These are phyloP conservation scores for Pithys albifrons DNA, from an alignment of 2,113 vertebrate genomes.

Conservation along the genomic window DNA sequence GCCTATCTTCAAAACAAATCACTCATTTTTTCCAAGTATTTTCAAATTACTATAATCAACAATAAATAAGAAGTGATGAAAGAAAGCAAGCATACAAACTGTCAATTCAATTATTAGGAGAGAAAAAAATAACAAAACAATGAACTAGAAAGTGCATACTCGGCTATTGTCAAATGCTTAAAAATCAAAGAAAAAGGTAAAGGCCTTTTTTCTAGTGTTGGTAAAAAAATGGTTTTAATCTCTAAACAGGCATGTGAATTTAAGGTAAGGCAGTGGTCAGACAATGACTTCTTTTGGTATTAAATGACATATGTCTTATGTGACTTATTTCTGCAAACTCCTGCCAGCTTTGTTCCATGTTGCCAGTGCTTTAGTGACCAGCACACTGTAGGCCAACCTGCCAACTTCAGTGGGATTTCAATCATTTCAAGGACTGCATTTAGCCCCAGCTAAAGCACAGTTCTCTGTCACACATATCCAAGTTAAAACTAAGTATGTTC, in stretches of 20 bases:
- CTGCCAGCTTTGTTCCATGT: neutral
- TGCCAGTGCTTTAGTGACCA: neutral
- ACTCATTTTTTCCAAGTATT: neutral
- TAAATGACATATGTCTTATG: neutral
- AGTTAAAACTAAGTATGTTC: neutral
- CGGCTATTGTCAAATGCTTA: neutral
- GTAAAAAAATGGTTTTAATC: neutral
- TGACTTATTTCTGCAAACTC: neutral
- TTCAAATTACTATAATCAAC: neutral
- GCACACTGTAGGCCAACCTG: neutral
- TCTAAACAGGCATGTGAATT: neutral
- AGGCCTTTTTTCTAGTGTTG: neutral
- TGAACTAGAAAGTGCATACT: neutral
- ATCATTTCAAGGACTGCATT: neutral
- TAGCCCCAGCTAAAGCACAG: neutral
- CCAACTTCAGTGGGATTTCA: neutral
- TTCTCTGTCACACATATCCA: neutral
- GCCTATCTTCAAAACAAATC: neutral
- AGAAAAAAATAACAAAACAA: neutral
- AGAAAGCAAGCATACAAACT: neutral
- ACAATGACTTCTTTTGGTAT: neutral
- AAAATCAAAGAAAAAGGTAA: neutral
- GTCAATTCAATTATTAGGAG: neutral
- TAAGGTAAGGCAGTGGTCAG: neutral
- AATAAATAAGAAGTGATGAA: neutral